These are phyloP conservation scores for Leptobrachium leishanense DNA, from an alignment of 2,113 vertebrate genomes.

Conservation along the genomic window DNA sequence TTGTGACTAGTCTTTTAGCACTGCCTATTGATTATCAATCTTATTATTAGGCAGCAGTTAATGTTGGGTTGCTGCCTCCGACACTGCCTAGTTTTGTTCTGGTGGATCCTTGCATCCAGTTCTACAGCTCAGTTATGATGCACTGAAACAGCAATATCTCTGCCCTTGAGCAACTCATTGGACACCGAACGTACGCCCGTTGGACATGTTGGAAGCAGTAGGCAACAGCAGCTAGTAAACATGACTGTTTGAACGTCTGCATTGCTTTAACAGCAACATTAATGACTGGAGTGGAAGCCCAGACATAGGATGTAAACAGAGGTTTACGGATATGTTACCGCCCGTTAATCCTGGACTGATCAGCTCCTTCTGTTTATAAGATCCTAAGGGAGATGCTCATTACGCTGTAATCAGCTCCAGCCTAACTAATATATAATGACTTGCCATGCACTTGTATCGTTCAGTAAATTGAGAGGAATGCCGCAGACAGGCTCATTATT, in stretches of 20 bases:
- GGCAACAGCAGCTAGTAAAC: neutral
- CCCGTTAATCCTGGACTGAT: slow-evolving; percentile 41
- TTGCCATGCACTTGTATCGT: neutral
- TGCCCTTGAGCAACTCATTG: neutral
- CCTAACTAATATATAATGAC: slow-evolving; percentile 8
- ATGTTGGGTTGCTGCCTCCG: too few species aligned
- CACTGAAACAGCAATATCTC: too few species aligned
- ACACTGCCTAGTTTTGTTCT: too few species aligned
- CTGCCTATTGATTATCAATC: too few species aligned
- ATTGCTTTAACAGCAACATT: slow-evolving; percentile 2
- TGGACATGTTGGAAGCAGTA: neutral
- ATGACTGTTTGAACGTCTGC: neutral
- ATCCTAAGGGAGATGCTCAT: slow-evolving; percentile 36
- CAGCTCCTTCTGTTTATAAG: slow-evolving; percentile 24
- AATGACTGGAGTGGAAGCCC: neutral
- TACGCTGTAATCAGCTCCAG: slow-evolving; percentile 29
- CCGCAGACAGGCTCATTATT: slow-evolving; percentile 16
- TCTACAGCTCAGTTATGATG: too few species aligned
- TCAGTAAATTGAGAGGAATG: neutral
- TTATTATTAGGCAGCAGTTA: too few species aligned
- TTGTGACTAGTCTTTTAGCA: too few species aligned
- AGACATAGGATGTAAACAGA: slow-evolving; percentile 4
- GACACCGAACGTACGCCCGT: neutral
- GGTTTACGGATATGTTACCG: slow-evolving; percentile 35
- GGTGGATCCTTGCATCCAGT: too few species aligned